Percentiles rank a stretch among this genome's conserved stretches.
These are phyloP conservation scores for Euura lappo DNA, from an alignment of 1,140 invertebrate species.

Conservation along the genomic window DNA sequence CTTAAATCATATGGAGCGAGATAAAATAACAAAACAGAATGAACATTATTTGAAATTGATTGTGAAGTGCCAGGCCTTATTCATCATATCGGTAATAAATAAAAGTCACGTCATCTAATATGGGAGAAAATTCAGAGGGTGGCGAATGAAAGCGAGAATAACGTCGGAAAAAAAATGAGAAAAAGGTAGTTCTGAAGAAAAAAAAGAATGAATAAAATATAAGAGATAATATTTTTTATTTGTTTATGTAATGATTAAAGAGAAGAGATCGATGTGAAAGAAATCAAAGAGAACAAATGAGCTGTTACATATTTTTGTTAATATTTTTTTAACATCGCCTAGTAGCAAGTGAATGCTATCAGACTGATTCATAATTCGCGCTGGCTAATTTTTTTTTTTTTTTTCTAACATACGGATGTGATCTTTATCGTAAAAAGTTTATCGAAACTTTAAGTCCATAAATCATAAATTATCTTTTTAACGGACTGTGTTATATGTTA, in stretches of 20 bases:
- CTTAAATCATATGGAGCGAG: background rate
- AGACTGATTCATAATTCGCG: slow-evolving; percentile 34
- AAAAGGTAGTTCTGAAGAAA: background rate
- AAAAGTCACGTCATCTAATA: background rate
- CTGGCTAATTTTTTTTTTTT: slow-evolving; percentile 10
- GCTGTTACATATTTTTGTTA: slow-evolving; percentile 38
- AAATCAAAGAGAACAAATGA: slow-evolving; percentile 18
- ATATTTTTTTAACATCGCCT: slow-evolving; percentile 31
- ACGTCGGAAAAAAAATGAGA: background rate
- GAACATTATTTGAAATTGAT: background rate
- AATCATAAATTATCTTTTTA: too few species aligned
- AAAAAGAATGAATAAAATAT: background rate
- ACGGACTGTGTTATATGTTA: too few species aligned
- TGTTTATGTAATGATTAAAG: slow-evolving; percentile 21
- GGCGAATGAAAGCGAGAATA: background rate
- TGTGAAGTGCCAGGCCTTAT: background rate
- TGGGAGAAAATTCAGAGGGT: background rate
- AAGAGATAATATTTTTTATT: slow-evolving; percentile 23
- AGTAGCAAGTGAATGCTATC: slow-evolving; percentile 32
- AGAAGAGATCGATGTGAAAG: background rate
- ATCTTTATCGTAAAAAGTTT: background rate
- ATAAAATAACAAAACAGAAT: too few species aligned
- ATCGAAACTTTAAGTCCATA: too few species aligned
- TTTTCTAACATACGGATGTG: slow-evolving; percentile 18
- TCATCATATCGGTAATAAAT: background rate